Evolutionary conservation across 1,140 invertebrate genomes (phyloP).

Genomic region (Zaprionus lachaisei): DNA sequence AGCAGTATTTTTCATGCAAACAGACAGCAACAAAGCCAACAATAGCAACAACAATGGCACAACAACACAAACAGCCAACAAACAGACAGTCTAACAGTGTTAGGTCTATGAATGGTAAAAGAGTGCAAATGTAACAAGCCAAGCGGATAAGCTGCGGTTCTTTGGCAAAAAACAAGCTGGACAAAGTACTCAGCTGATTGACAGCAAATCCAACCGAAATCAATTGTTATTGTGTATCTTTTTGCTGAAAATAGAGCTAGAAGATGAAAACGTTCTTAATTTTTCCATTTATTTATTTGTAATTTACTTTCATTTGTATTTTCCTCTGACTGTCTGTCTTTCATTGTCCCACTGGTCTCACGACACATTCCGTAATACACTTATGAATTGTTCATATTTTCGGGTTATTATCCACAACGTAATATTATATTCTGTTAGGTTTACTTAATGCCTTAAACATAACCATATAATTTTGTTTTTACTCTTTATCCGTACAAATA

Average conservation of each 20-base stretch:
- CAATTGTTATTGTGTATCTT: neutral
- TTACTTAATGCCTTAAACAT: slow-evolving; percentile 48
- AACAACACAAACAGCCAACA: neutral
- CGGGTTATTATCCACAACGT: slow-evolving; percentile 61
- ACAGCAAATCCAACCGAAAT: neutral
- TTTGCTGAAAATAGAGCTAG: neutral
- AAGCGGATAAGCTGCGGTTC: slow-evolving; percentile 19
- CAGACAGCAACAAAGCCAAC: slow-evolving; percentile 25
- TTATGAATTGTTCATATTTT: slow-evolving; percentile 59
- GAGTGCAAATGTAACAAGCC: slow-evolving; percentile 18
- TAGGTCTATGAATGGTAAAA: slow-evolving; percentile 20
- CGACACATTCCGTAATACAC: slow-evolving; percentile 59
- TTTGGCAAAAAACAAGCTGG: slow-evolving; percentile 2
- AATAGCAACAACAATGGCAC: neutral
- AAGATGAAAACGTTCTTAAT: neutral
- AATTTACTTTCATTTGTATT: slow-evolving; percentile 51
- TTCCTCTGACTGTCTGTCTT: neutral
- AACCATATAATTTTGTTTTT: slow-evolving; percentile 52
- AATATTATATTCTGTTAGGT: slow-evolving; percentile 29
- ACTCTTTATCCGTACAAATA: slow-evolving; percentile 67
- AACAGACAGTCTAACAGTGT: neutral
- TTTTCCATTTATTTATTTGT: slow-evolving; percentile 40
- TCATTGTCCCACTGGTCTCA: slow-evolving; percentile 53
- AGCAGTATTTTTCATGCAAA: slow-evolving; percentile 42
- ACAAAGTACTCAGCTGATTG: neutral